Base-by-base conservation (phyloP, 2,113 vertebrate genomes). In the Chionis minor region DNA sequence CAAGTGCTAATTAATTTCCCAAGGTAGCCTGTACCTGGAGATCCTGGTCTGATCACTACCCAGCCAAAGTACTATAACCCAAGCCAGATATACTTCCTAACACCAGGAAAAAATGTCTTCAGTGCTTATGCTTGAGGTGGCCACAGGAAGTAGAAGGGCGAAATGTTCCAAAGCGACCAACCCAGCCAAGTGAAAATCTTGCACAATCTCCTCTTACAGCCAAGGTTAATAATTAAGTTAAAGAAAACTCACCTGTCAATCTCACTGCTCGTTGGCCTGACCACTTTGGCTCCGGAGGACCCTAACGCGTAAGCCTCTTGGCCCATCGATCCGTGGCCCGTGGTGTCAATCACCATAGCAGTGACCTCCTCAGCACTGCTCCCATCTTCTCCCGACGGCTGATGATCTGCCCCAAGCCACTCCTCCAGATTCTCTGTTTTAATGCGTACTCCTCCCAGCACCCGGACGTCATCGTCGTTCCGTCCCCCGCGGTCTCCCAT, bases 401-500 rank as follows among this genome's bases (percentile, higher is more conserved):
- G 99, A 65, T 99, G 98, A 86, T 99, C 99, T 5, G 98, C 88
- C 32, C 99, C 99, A 4, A 99, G 98, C 99, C 99, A 99, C 95
- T 99, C 99, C 93, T 99, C 99, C 97, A 99, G 97, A 81, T 99
- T 98, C 91, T 99, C 99, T 0, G 99, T 99, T 98, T 99, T 99
- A 91, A 99, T 99, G 73, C 98, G 97, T 9, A 99, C 97, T 19
- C 99, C 98, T 67, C 99, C 99, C 92, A 99, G 97, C 59, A 98
- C 96, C 30, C 98, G 97, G 66, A 99, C 94, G 0, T 98, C 98
- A 2, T 99, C 99, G 4, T 99, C 99, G 0, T 96, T 98, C 42
- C 98, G 98, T 38, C 97, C 97, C 32, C 98, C 98, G 2, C 98
- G 97, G 70, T 99, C 99, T 14, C 97, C 98, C 51, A 98, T n/a